These are phyloP conservation scores for Anneissia japonica DNA, from an alignment of 35 echinoderm and acorn worm species.

Conservation along the genomic window DNA sequence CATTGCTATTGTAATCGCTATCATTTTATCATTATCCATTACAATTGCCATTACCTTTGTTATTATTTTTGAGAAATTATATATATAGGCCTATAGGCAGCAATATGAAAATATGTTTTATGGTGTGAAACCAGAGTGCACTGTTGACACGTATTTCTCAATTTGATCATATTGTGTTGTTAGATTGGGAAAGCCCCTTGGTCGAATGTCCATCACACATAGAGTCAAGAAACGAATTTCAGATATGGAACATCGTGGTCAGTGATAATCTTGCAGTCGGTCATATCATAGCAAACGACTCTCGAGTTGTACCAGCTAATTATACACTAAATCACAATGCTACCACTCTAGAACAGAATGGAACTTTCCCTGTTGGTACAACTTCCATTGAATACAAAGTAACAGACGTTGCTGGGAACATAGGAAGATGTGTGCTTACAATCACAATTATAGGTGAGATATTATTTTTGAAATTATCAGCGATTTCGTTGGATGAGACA, in stretches of 20 bases:
- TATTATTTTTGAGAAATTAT: no score
- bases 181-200: neutral
- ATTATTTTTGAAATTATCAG: no score
- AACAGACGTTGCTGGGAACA: neutral
- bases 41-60: no score
- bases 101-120: no score
- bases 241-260: neutral
- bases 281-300: neutral
- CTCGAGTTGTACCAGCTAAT: neutral
- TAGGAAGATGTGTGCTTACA: neutral
- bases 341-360: neutral
- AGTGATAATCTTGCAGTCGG: neutral
- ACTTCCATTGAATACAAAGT: neutral
- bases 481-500: no score
- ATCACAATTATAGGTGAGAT: neutral
- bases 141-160: no score
- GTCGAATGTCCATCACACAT: neutral
- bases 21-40: no score
- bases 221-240: neutral
- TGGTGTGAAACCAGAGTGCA: no score
- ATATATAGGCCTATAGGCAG: no score
- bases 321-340: neutral
- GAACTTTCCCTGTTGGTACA: neutral
- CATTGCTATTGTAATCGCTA: no score
- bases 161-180: no score